phyloP scores from a whole-genome alignment of 1,140 invertebrate species.

The Pogonomyrmex barbatus region DNA sequence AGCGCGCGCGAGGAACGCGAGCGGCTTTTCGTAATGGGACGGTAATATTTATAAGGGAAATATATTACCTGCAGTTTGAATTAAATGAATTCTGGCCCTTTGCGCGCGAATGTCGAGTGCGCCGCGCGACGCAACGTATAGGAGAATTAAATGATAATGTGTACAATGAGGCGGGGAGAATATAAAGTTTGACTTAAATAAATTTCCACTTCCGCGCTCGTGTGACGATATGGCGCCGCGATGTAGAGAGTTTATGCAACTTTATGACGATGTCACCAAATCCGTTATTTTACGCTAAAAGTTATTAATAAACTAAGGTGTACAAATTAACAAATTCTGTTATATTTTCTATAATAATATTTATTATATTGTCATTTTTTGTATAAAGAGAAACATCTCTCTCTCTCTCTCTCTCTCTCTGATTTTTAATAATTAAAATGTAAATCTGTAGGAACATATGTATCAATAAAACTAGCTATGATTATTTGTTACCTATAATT shows the following conservation, averaged over 20 bases:
- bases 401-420: too few species aligned
- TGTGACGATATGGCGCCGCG: neutral
- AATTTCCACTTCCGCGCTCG: slow-evolving; percentile 48
- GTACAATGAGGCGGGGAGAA: slow-evolving; percentile 58
- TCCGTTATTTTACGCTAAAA: neutral
- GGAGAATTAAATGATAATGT: slow-evolving; percentile 64
- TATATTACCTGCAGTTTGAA: slow-evolving; percentile 64
- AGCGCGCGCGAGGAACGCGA: slow-evolving; percentile 34
- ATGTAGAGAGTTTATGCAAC: slow-evolving; percentile 36
- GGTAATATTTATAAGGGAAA: slow-evolving; percentile 65
- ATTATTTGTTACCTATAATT: neutral
- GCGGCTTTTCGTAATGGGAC: slow-evolving; percentile 58
- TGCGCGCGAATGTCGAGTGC: slow-evolving; percentile 40
- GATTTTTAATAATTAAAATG: neutral
- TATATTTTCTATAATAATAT: neutral
- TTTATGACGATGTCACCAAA: neutral
- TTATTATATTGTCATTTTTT: neutral
- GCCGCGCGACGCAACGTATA: slow-evolving; percentile 37
- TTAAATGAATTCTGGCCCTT: slow-evolving; percentile 62
- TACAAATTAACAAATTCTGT: neutral
- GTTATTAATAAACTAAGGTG: slow-evolving; percentile 17
- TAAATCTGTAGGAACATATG: neutral
- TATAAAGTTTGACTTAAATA: slow-evolving; percentile 62
- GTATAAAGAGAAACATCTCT: neutral
- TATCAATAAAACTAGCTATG: neutral